Base-by-base conservation (phyloP, 2,888 invertebrate species). In the Zeuzera pyrina region DNA sequence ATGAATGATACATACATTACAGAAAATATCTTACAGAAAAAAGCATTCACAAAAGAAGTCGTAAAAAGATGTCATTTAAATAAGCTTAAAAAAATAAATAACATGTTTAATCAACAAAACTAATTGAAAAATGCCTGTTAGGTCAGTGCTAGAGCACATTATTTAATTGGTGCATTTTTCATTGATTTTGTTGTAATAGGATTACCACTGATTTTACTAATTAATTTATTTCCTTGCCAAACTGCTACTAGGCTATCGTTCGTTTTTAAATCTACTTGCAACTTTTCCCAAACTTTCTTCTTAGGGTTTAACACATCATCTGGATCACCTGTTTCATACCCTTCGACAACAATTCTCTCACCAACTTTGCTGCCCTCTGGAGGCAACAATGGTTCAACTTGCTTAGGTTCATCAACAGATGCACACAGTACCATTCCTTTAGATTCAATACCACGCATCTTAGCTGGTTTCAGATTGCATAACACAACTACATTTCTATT, bases 241-340 rank as follows among this genome's bases (percentile, higher is more conserved):
- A 91, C 90, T 29, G 94, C 96, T 41, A 89, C 65, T 38, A 92
- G 87, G 29, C 85, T 86, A 2, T 84, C 73, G 71, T 89, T 90
- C 1, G 91, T 91, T 62, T 90, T 89, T 12, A 94, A 83, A 66
- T 93, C 92, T 12, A 84, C 86, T 69, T 95, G 94, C 23, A 97
- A 68, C 68, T 94, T 95, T 52, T 97, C 97, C 97, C 97, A 97
- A n/a, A 95, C 85, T 84, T 97, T 97, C 77, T 97, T 97, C 72
- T 97, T 97, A 0, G 97, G 97, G 71, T 97, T 97, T 1, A 97
- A 77, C 39, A 94, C 89, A 15, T 91, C 90, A 72, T 96, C 96
- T 2, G 95, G 91, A 30, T 84, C 84, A 12, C 93, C 93, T 34
- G 67, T 69, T 68, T 91, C 91, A 67, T 90, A 93, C 13, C 93